Percentiles rank a stretch among this genome's conserved stretches.
Conservation (phyloP, 2,113 vertebrate species). For the Tonatia bakeri region DNA sequence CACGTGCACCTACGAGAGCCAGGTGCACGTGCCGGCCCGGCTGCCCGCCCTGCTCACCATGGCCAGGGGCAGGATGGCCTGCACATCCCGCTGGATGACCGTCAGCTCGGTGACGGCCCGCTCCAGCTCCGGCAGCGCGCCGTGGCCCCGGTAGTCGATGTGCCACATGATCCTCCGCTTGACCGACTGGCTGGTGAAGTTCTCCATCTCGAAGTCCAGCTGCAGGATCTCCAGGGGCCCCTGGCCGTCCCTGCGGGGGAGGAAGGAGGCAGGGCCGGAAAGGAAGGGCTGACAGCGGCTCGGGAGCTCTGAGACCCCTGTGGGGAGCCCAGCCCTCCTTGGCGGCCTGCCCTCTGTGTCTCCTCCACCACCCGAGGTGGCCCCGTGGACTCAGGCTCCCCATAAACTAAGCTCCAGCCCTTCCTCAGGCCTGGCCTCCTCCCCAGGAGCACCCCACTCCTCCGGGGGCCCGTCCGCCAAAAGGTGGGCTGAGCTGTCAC, state of each 20-base stretch:
- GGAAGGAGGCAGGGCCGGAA: neutral
- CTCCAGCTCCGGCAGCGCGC: constrained; percentile 89
- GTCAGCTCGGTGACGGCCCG: constrained; percentile 96
- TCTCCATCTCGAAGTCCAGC: constrained; percentile 99
- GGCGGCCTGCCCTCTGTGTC: fast-evolving
- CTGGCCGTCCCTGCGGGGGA: constrained; percentile 82
- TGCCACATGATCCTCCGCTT: constrained; percentile 99
- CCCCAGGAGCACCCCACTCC: neutral
- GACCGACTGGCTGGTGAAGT: constrained; percentile 98
- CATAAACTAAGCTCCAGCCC: neutral
- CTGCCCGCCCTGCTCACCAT: constrained; percentile 87
- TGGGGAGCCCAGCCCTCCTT: fast-evolving
- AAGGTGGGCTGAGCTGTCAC: neutral
- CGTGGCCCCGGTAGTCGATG: constrained; percentile 93
- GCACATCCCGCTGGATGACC: constrained; percentile 95
- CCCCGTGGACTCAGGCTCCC: neutral
- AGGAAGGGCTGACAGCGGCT: neutral
- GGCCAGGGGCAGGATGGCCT: constrained; percentile 95
- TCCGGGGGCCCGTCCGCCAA: no score
- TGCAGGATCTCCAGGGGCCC: constrained; percentile 93
- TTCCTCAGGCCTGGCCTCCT: neutral
- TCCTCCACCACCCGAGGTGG: fast-evolving
- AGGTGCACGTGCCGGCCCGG: fast-evolving
- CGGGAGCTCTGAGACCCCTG: neutral
- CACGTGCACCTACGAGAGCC: fast-evolving